Evolutionary conservation across 2,888 invertebrate species (phyloP), one percentile per base, ranked within the genome.

Genomic region (Mesoligia furuncula): DNA sequence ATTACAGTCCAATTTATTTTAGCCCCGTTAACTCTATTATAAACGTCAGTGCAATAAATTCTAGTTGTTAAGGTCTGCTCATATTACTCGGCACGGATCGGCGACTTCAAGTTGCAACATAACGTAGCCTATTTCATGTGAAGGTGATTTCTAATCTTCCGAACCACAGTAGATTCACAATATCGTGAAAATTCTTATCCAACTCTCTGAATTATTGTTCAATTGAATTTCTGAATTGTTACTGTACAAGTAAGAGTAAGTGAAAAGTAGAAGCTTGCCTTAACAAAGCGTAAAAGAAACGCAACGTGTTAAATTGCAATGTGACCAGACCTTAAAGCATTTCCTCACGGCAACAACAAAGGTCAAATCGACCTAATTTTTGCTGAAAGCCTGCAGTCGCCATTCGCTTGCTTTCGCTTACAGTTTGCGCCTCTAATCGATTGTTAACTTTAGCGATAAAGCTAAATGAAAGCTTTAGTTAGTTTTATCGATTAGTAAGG

Each of bases 401-500:
- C 83, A 88, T 89, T 90, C 87, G 89, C 90, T 90, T 89, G 90
- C 90, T 87, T 90, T 89, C 87, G 82, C 87, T 83, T 81, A 83
- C 85, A 85, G 86, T 88, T 89, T 88, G 86, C 83, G 85, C 84
- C 79, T 83, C 80, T 84, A 89, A 90, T 90, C 89, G 88, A 90
- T 92, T 88, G 88, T 88, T 87, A 87, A 88, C 84, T 90, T 91
- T 84, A 89, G 89, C 89, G 91, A 90, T 90, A 90, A 90, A 92
- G 91, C 93, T 89, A 91, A 89, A 90, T 90, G 90, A 91, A 92
- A 92, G 91, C 90, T 91, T 91, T 84, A 88, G 89, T 90, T 90
- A 89, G 89, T 90, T 83, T 85, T 95, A 96, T 96, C 94, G 96
- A 96, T 96, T 94, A 88, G 88, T 85, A 86, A 90, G 90, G 91